phyloP scores from a whole-genome alignment of 2,797 vertebrate genomes.

The Acipenser transmontanus region DNA sequence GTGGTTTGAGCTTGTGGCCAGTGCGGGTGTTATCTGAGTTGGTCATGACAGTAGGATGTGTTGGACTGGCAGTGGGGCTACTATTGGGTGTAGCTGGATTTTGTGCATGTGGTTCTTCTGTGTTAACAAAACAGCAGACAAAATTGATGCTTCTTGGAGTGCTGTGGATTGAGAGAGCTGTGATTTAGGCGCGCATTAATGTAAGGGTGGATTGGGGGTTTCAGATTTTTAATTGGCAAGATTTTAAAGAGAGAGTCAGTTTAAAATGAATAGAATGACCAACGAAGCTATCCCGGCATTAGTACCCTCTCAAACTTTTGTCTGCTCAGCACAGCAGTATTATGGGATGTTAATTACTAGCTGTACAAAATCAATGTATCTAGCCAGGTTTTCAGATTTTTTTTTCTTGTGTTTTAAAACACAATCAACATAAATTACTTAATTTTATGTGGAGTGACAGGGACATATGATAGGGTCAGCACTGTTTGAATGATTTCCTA shows the following conservation, averaged over 20 bases:
- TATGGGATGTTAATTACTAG: not conserved
- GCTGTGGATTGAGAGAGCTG: not conserved
- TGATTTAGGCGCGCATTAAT: constrained; percentile 26
- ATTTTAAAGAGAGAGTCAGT: no score
- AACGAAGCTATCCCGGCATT: not conserved
- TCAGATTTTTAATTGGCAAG: not conserved
- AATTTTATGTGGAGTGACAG: no score
- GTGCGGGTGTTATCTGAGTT: not conserved
- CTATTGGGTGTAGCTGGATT: not conserved
- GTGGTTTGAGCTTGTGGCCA: not conserved
- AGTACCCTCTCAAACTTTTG: not conserved
- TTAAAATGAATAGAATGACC: no score
- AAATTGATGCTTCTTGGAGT: not conserved
- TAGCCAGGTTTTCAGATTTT: no score
- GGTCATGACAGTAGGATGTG: not conserved
- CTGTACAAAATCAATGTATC: no score
- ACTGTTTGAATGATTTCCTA: no score
- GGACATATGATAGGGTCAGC: no score
- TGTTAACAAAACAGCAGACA: no score
- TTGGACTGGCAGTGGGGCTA: constrained; percentile 11
- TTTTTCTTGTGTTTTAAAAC: no score
- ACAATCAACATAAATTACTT: no score
- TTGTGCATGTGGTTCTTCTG: not conserved
- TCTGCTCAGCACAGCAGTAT: not conserved
- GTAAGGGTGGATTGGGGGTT: constrained; percentile 12